Conservation (phyloP, 2,888 invertebrate genomes). For the Polia nebulosa region DNA sequence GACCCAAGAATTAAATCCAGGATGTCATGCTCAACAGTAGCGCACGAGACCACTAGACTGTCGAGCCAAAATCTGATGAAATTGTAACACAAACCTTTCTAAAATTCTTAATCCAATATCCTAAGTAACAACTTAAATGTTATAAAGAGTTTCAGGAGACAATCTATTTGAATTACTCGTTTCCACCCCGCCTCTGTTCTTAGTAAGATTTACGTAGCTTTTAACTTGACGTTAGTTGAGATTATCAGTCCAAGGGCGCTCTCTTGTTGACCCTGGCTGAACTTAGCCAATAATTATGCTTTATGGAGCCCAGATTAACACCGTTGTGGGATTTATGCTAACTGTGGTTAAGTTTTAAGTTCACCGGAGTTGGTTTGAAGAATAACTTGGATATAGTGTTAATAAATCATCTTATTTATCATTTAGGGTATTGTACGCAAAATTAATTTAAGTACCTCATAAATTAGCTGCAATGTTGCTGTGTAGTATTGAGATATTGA, state of each 20-base stretch:
- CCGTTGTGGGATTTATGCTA: slow-evolving; percentile 41
- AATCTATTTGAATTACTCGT: slow-evolving; percentile 42
- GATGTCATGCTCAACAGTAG: no score
- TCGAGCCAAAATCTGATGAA: background rate
- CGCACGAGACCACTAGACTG: background rate
- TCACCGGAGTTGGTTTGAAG: background rate
- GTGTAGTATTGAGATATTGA: background rate
- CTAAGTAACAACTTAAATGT: slow-evolving; percentile 32
- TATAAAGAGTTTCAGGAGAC: slow-evolving; percentile 28
- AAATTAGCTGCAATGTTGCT: background rate
- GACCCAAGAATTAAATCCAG: background rate
- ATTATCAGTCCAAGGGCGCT: slow-evolving; percentile 79
- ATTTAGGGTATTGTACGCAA: background rate
- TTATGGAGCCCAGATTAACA: slow-evolving; percentile 37
- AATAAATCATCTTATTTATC: background rate
- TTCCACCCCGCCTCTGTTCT: slow-evolving; percentile 63
- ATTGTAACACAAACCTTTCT: background rate
- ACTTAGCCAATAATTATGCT: slow-evolving; percentile 56
- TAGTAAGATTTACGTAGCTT: slow-evolving; percentile 79
- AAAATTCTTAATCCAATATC: slow-evolving; percentile 20
- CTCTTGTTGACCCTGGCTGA: slow-evolving; percentile 65
- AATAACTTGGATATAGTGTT: background rate
- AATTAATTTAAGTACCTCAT: background rate
- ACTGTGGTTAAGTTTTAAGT: background rate
- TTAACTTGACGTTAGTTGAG: slow-evolving; percentile 80